Base-by-base conservation (phyloP, 2,113 vertebrate species). In the Prochilodus magdalenae region DNA sequence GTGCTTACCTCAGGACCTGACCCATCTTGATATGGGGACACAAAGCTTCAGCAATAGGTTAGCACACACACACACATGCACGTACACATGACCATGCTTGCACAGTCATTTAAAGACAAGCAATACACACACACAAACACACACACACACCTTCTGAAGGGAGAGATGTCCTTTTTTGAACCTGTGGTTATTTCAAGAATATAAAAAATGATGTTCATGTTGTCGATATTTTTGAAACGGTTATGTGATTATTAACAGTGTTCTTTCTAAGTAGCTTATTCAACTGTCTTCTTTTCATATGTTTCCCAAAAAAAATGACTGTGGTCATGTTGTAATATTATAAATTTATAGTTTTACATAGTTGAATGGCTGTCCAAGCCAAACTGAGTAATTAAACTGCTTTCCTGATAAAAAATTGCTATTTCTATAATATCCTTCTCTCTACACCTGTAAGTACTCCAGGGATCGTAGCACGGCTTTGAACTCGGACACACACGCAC, bases 1-100 rank as follows among this genome's bases (percentile, higher is more conserved):
- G 92, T 92, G 92, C 92, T 92, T 94, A 93, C 91, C 94, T 94
- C 94, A 95, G 92, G 93, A 94, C 90, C 91, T 89, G 90, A 90
- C 91, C 90, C 90, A 77, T 80, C 51, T 75, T 26, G 91, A 87
- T 83, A 85, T 87, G 88, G 92, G 91, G 89, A 89, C 77, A 87
- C 89, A 88, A 93, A 86, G 86, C 89, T 92, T 92, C 89, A 87
- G 82, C 89, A 86, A 89, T 84, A 79, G 27, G 82, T 82, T 73
- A 76, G 84, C 85, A 84, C 24, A 85, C 75, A 88, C 80, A 80
- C 83, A 84, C 77, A 84, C 81, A 66, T 59, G 83, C 77, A 84
- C 81, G 62, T 59, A 62, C 76, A 76, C 72, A 72, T 73, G 83
- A 83, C 88, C 75, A 84, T 63, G 80, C 86, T 86, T 40, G 84